Conservation (phyloP, 2,797 vertebrate genomes). For the Crocodylus rhombifer region DNA sequence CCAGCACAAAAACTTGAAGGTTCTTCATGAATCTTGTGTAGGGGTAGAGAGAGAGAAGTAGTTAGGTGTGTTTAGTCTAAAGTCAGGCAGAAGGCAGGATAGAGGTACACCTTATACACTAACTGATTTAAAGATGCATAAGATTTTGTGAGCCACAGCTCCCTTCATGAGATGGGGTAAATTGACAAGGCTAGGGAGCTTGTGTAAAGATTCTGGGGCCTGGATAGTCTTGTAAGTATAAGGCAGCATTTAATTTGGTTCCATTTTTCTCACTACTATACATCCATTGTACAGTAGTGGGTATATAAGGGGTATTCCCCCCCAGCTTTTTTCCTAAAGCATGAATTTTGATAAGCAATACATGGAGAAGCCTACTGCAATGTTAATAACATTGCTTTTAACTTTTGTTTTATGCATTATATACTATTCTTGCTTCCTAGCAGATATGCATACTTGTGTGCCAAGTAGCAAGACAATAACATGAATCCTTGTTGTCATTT, state of each 20-base stretch:
- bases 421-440: background rate
- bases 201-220: background rate
- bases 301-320: too few relatives aligned
- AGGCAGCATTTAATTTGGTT: conserved; percentile 4
- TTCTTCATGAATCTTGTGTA: background rate
- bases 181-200: background rate
- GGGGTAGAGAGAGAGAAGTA: too few relatives aligned
- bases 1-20: background rate
- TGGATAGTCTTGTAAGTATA: background rate
- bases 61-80: too few relatives aligned
- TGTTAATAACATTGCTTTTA: background rate
- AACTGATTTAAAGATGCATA: too few relatives aligned
- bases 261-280: background rate
- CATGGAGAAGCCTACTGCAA: background rate
- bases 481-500: background rate
- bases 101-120: too few relatives aligned
- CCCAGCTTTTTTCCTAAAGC: background rate
- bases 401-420: background rate
- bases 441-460: background rate
- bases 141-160: too few relatives aligned
- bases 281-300: background rate
- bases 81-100: too few relatives aligned
- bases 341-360: background rate
- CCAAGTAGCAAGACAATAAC: background rate
- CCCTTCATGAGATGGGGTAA: background rate